phyloP scores from a whole-genome alignment of 2,888 invertebrate species.

The Luperina testacea region DNA sequence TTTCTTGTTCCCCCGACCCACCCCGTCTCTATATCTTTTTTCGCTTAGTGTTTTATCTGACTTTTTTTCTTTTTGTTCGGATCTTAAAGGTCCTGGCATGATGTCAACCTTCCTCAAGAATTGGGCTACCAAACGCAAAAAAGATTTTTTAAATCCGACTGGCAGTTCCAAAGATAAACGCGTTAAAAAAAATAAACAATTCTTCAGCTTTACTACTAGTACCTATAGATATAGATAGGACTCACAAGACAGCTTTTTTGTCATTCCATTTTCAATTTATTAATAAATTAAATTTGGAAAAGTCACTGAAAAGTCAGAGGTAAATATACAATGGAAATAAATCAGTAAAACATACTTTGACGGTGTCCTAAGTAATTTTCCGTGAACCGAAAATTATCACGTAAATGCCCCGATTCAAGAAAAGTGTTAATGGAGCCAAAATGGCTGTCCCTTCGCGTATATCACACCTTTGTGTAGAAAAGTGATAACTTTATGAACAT shows the following conservation, averaged over 20 bases:
- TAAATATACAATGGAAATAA: background rate
- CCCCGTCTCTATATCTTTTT: background rate
- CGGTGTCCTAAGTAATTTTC: constrained; percentile 29
- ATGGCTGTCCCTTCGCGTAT: constrained; percentile 13
- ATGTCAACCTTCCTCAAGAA: too few relatives aligned
- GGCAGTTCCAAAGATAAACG: background rate
- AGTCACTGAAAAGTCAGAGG: background rate
- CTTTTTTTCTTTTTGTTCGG: background rate
- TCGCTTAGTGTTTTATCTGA: background rate
- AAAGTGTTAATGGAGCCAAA: constrained; percentile 52
- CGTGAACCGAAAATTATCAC: constrained; percentile 48
- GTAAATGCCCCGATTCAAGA: constrained; percentile 36
- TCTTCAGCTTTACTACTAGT: background rate
- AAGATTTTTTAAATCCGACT: background rate
- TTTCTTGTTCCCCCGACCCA: background rate
- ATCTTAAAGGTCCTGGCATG: background rate
- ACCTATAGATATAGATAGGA: too few relatives aligned
- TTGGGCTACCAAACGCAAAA: background rate
- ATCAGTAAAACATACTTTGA: background rate
- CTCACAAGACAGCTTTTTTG: background rate
- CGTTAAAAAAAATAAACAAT: background rate
- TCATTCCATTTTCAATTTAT: background rate
- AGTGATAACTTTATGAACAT: constrained; percentile 28
- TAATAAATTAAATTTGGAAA: background rate
- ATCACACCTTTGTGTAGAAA: constrained; percentile 36